Percentiles rank a stretch among this genome's conserved stretches.
These are phyloP conservation scores for Thalassaphorura encarpata DNA, from an alignment of 1,140 invertebrate species.

Conservation along the genomic window DNA sequence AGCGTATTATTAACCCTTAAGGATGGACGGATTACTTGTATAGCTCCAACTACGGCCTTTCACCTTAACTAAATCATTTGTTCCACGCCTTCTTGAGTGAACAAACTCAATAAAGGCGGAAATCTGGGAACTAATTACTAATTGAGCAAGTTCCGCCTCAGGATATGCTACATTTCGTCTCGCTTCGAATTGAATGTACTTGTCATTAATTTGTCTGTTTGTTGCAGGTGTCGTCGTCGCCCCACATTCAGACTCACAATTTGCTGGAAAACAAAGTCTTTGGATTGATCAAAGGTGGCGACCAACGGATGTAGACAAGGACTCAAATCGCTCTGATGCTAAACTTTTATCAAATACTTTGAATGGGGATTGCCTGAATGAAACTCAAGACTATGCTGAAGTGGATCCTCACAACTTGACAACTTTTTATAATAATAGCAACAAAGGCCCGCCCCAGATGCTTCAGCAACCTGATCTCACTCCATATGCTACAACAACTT, in stretches of 20 bases:
- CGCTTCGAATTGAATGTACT: not conserved
- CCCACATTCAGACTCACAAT: constrained; percentile 30
- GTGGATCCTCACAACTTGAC: constrained; percentile 61
- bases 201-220: not conserved
- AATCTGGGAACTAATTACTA: constrained; percentile 27
- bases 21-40: not conserved
- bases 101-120: constrained; percentile 7
- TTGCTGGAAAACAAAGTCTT: constrained; percentile 53
- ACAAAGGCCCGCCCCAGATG: constrained; percentile 32
- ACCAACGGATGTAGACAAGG: constrained; percentile 47
- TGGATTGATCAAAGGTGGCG: constrained; percentile 67
- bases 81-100: constrained; percentile 7
- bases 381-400: constrained; percentile 61
- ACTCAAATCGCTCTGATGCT: constrained; percentile 51
- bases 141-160: constrained; percentile 9
- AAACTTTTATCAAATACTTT: constrained; percentile 48
- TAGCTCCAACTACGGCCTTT: not conserved
- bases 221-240: constrained; percentile 29
- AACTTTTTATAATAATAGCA: constrained; percentile 64
- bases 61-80: constrained; percentile 20
- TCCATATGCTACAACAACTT: constrained; percentile 72
- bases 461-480: constrained; percentile 46
- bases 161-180: not conserved
- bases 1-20: constrained; percentile 11
- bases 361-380: constrained; percentile 32